Conservation (phyloP, 2,888 invertebrate species). For the Escarpia spicata region DNA sequence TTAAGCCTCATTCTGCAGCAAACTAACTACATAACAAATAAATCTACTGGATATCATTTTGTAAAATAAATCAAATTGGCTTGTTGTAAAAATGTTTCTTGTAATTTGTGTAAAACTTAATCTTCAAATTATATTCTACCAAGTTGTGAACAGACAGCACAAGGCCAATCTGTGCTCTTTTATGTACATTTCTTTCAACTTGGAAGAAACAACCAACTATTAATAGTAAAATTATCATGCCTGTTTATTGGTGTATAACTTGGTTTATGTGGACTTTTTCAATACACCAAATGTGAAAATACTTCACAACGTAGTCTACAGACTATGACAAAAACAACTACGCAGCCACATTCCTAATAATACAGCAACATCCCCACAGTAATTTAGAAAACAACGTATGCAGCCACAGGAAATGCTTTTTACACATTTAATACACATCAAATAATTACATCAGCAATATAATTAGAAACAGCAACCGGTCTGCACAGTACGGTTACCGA, state of each 20-base stretch:
- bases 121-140: background rate
- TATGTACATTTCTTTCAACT: background rate
- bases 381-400: background rate
- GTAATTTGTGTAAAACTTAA: background rate
- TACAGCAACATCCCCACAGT: conserved; percentile 13
- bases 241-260: background rate
- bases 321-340: conserved; percentile 3
- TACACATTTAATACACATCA: conserved; percentile 13
- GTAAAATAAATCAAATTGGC: background rate
- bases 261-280: background rate
- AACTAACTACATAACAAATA: background rate
- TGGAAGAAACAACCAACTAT: background rate
- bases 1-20: background rate
- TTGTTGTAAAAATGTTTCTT: background rate
- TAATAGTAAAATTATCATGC: background rate
- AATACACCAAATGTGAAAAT: background rate
- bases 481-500: background rate
- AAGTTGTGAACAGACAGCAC: background rate
- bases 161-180: background rate
- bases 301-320: background rate
- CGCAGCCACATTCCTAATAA: background rate
- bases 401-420: conserved; percentile 13
- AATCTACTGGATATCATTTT: background rate
- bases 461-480: conserved; percentile 1
- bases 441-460: conserved; percentile 16